A percentile compares a stretch with the other conserved stretches of the same genome.
Evolutionary conservation across 2,113 vertebrate species (phyloP).

Genomic region (Symphodus melops): DNA sequence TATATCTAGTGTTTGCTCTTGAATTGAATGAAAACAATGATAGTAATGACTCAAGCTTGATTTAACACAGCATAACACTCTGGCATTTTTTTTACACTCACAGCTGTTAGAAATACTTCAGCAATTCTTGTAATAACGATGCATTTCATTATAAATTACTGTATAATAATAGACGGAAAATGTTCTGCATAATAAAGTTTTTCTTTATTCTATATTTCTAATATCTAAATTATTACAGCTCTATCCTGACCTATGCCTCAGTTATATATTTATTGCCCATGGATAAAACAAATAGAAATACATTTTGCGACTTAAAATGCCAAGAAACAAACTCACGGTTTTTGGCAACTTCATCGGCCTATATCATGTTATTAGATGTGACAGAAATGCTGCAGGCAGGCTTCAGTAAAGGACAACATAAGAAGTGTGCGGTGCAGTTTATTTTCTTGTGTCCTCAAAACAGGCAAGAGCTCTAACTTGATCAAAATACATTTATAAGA

Average conservation of each 20-base stretch:
- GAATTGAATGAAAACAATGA: no score
- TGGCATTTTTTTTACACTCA: background rate
- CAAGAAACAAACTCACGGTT: slow-evolving; percentile 24
- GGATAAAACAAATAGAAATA: slow-evolving; percentile 32
- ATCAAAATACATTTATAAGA: slow-evolving; percentile 72
- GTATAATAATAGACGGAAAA: background rate
- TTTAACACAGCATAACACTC: no score
- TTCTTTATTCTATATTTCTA: no score
- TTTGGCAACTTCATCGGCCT: slow-evolving; percentile 46
- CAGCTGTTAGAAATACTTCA: no score
- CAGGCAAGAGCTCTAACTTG: slow-evolving; percentile 50
- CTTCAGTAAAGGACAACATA: slow-evolving; percentile 47
- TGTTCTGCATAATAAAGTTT: background rate
- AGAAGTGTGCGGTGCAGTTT: slow-evolving; percentile 47
- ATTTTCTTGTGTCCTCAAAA: slow-evolving; percentile 40
- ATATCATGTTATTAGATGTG: slow-evolving; percentile 66
- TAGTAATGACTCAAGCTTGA: no score
- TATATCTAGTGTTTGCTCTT: no score
- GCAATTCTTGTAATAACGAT: no score
- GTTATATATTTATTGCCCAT: background rate
- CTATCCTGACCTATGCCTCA: no score
- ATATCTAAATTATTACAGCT: no score
- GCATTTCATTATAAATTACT: background rate
- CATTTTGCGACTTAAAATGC: slow-evolving; percentile 32
- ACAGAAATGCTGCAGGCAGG: slow-evolving; percentile 63